phyloP scores from a whole-genome alignment of 2,797 vertebrate genomes.

The Channallabes apus region DNA sequence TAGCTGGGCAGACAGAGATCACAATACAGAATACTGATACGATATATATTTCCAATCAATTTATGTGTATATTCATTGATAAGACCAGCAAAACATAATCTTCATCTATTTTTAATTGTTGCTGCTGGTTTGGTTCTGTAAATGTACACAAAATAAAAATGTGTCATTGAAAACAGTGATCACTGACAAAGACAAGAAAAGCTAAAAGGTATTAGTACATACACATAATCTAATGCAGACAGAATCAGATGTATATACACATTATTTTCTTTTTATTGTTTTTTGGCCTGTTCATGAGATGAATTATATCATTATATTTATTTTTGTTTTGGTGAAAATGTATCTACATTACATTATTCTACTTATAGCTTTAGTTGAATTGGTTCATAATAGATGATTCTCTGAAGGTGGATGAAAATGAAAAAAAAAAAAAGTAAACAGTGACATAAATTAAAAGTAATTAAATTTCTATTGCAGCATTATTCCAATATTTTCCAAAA shows the following conservation, averaged over 20 bases:
- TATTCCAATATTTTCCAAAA: background rate
- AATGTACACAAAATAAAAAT: background rate
- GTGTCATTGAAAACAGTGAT: background rate
- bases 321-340: background rate
- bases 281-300: background rate
- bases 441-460: background rate
- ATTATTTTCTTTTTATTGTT: background rate
- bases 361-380: background rate
- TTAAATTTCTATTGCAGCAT: background rate
- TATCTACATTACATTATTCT: background rate
- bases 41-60: constrained; percentile 33
- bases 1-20: constrained; percentile 63
- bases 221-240: background rate
- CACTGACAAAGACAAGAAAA: constrained; percentile 2
- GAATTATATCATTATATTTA: background rate
- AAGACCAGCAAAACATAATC: constrained; percentile 21
- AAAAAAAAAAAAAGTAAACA: background rate
- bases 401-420: background rate
- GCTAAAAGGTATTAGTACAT: background rate
- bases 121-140: background rate
- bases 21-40: constrained; percentile 27
- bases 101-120: background rate
- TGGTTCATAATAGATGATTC: background rate
- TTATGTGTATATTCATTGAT: constrained; percentile 17
- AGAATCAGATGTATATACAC: background rate